phyloP scores from a whole-genome alignment of 2,113 vertebrate genomes.

The Zosterops borbonicus region DNA sequence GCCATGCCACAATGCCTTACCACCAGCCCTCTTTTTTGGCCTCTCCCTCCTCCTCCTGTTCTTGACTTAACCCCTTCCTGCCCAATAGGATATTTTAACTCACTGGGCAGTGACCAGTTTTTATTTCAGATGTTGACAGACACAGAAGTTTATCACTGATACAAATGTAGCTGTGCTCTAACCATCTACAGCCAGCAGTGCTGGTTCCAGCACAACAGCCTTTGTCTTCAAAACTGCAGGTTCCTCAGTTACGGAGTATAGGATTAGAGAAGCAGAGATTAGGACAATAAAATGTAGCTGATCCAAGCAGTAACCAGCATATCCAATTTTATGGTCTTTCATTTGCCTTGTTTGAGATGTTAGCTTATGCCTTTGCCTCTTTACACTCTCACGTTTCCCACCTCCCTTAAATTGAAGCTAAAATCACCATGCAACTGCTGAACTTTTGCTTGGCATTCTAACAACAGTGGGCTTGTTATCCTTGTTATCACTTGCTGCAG shows the following conservation, averaged over 20 bases:
- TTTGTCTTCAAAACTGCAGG: neutral
- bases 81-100: neutral
- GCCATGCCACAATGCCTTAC: neutral
- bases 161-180: neutral
- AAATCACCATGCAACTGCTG: neutral
- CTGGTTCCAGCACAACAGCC: neutral
- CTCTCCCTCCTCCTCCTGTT: neutral
- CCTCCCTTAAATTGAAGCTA: neutral
- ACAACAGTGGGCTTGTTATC: neutral
- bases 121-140: neutral
- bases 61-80: neutral
- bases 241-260: neutral
- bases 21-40: neutral
- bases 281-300: neutral
- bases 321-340: neutral
- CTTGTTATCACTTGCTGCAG: neutral
- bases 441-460: neutral
- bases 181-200: neutral
- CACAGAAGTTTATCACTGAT: neutral
- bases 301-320: neutral
- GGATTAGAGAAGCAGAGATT: slow-evolving; percentile 9
- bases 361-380: neutral
- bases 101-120: neutral
- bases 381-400: neutral
- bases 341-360: neutral